These are phyloP conservation scores for Volucella inanis DNA, from an alignment of 2,888 invertebrate genomes.

Conservation along the genomic window DNA sequence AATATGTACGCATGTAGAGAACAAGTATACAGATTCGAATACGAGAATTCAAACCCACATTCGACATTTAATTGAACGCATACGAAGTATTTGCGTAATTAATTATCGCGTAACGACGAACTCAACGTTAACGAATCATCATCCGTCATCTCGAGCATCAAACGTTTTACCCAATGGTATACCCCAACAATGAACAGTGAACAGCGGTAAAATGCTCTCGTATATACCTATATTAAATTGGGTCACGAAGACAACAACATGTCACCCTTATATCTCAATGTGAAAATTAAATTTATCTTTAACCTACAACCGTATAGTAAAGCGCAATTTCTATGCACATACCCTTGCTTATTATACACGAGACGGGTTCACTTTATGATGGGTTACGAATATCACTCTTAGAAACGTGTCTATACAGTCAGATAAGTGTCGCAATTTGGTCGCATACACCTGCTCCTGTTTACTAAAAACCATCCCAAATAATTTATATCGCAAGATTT, in stretches of 20 bases:
- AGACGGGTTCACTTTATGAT: no score
- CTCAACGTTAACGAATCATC: conserved; percentile 47
- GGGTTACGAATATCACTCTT: no score
- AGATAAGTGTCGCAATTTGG: no score
- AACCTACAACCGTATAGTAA: conserved; percentile 2
- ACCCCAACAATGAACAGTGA: no score
- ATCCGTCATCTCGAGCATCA: conserved; percentile 61
- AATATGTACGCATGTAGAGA: no score
- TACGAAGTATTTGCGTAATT: conserved; percentile 37
- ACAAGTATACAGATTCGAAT: no score
- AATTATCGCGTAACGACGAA: conserved; percentile 40
- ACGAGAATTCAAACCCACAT: no score
- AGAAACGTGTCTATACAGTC: no score
- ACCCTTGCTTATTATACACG: not conserved
- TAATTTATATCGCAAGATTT: no score
- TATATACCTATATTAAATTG: conserved; percentile 13
- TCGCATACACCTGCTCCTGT: no score
- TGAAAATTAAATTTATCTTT: conserved; percentile 58
- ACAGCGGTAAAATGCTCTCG: no score
- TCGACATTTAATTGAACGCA: not conserved
- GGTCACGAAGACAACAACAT: conserved; percentile 51
- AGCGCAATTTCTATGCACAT: conserved; percentile 30
- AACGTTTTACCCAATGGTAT: not conserved
- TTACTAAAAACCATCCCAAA: no score
- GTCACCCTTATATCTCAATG: conserved; percentile 54